phyloP scores from a whole-genome alignment of 2,888 invertebrate genomes.

The Plusia festucae region DNA sequence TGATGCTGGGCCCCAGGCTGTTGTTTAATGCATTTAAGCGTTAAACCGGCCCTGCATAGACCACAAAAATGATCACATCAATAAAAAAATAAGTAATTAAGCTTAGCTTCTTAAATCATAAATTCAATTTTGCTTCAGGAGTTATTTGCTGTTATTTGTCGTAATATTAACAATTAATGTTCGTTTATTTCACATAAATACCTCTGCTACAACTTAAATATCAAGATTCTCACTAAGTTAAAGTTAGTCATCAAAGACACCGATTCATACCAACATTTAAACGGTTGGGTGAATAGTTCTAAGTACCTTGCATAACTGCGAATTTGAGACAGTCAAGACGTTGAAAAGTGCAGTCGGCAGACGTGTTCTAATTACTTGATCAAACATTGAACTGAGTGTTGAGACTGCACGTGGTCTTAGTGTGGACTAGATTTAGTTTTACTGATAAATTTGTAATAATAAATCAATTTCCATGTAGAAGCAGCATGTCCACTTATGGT shows the following conservation, averaged over 20 bases:
- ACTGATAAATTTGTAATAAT: no score
- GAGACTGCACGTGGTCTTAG: constrained; percentile 26
- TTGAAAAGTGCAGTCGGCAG: constrained; percentile 73
- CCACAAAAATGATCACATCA: no score
- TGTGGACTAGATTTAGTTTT: constrained; percentile 29
- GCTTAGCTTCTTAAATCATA: no score
- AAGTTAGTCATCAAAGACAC: neutral
- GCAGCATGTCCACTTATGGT: no score
- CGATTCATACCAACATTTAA: neutral
- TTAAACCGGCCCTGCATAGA: no score
- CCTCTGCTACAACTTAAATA: neutral
- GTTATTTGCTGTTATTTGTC: no score
- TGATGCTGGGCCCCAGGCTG: no score
- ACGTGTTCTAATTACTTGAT: constrained; percentile 73
- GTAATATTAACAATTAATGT: no score
- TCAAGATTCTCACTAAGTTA: neutral
- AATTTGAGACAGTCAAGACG: constrained; percentile 24
- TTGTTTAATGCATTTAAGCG: no score
- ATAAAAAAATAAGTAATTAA: no score
- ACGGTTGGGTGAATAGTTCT: constrained; percentile 12
- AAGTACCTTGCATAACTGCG: constrained; percentile 30
- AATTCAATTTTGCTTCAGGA: no score
- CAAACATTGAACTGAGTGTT: constrained; percentile 73
- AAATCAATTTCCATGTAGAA: neutral
- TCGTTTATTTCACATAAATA: no score